phyloP scores from a whole-genome alignment of 2,797 vertebrate genomes.

The Salarias fasciatus region DNA sequence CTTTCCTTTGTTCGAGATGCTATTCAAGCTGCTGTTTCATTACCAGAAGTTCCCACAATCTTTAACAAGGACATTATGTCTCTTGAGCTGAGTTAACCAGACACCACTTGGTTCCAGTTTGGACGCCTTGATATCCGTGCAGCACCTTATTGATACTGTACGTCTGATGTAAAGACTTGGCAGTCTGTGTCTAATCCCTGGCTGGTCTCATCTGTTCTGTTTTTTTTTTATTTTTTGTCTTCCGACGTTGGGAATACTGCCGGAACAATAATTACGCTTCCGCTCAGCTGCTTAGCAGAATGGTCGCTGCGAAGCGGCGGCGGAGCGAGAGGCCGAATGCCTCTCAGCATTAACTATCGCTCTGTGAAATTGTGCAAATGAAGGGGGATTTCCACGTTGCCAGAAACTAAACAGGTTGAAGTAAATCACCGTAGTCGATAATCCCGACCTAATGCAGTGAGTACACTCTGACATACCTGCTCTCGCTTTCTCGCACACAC shows the following conservation, averaged over 20 bases:
- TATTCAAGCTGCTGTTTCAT: conserved; percentile 25
- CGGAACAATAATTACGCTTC: conserved; percentile 54
- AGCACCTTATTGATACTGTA: conserved; percentile 23
- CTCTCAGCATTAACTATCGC: conserved; percentile 55
- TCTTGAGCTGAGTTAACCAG: conserved; percentile 25
- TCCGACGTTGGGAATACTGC: conserved; percentile 39
- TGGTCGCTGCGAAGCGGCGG: conserved; percentile 42
- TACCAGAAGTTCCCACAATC: conserved; percentile 21
- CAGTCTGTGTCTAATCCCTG: conserved; percentile 12
- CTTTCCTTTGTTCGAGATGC: conserved; percentile 29
- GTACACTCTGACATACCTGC: conserved; percentile 38
- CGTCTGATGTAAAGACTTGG: conserved; percentile 20
- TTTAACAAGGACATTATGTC: conserved; percentile 32
- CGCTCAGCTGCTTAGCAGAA: conserved; percentile 47
- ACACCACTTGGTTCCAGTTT: conserved; percentile 12
- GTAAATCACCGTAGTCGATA: conserved; percentile 63
- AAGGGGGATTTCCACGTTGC: conserved; percentile 57
- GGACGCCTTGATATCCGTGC: conserved; percentile 12
- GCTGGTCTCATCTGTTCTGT: conserved; percentile 17
- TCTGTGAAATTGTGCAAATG: conserved; percentile 64
- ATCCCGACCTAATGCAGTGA: conserved; percentile 54
- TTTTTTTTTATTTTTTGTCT: conserved; percentile 22
- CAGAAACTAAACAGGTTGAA: conserved; percentile 53
- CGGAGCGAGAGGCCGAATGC: conserved; percentile 33
- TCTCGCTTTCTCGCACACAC: not conserved